Evolutionary conservation across 2,888 invertebrate genomes (phyloP).

Genomic region (Parapristionchus giblindavisi): DNA sequence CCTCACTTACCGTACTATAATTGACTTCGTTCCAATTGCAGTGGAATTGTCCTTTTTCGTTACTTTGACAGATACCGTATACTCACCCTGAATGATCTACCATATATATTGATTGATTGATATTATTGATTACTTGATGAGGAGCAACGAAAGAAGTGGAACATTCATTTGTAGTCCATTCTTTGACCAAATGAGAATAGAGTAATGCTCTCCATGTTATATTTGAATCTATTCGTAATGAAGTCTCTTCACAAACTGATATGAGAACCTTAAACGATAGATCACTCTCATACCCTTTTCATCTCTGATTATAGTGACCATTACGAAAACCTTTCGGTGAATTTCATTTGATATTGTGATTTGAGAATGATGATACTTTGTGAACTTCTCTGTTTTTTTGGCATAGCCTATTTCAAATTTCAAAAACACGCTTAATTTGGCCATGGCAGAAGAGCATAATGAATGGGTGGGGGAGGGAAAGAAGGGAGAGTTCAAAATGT

Average conservation of each 20-base stretch:
- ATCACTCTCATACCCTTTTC: background rate
- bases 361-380: no score
- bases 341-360: no score
- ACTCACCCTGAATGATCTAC: constrained; percentile 17
- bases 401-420: no score
- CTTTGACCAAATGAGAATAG: constrained; percentile 26
- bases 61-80: background rate
- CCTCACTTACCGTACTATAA: background rate
- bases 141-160: constrained; percentile 19
- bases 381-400: no score
- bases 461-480: no score
- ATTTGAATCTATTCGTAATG: background rate
- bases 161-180: constrained; percentile 17
- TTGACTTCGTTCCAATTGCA: constrained; percentile 5
- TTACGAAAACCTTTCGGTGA: background rate
- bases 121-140: constrained; percentile 29
- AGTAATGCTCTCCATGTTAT: constrained; percentile 22
- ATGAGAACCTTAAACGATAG: constrained; percentile 1
- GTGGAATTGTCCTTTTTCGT: background rate
- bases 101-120: background rate
- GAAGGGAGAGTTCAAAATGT: no score
- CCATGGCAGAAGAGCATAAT: no score
- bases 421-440: no score
- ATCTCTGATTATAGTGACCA: background rate
- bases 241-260: constrained; percentile 7